These are phyloP conservation scores for Zygaena filipendulae DNA, from an alignment of 2,888 invertebrate species.

Conservation along the genomic window DNA sequence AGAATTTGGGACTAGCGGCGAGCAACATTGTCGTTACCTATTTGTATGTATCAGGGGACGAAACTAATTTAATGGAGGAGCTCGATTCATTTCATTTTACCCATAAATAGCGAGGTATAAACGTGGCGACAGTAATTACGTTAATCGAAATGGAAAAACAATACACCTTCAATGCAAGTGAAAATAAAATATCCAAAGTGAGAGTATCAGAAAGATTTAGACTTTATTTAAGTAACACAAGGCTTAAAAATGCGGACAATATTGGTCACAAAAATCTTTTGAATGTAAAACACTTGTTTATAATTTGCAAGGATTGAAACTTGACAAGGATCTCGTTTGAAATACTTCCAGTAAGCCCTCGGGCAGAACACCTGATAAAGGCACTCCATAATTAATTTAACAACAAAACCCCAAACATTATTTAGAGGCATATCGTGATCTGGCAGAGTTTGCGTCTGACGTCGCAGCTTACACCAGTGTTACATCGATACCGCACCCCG, in stretches of 20 bases:
- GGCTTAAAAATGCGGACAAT: too few relatives aligned
- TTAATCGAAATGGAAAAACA: constrained; percentile 22
- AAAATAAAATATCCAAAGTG: too few relatives aligned
- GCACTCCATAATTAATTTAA: constrained; percentile 53
- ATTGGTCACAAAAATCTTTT: too few relatives aligned
- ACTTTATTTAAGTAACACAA: too few relatives aligned
- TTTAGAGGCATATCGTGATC: constrained; percentile 20
- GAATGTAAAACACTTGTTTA: too few relatives aligned
- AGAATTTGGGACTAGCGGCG: constrained; percentile 53
- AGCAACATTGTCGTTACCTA: constrained; percentile 44
- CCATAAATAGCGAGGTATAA: constrained; percentile 40
- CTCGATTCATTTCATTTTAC: constrained; percentile 36
- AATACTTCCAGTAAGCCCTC: constrained; percentile 25
- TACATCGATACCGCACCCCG: constrained; percentile 16
- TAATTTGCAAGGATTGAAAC: too few relatives aligned
- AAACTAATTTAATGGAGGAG: constrained; percentile 54
- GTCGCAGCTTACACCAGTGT: constrained; percentile 5
- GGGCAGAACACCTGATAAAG: constrained; percentile 41
- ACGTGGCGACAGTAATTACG: constrained; percentile 26
- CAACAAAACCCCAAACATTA: constrained; percentile 31
- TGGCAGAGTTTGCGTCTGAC: not conserved
- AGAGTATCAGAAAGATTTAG: too few relatives aligned
- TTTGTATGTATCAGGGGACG: constrained; percentile 49
- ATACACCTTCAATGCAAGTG: constrained; percentile 10
- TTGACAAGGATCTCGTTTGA: too few relatives aligned